These are phyloP conservation scores for Melipona beecheii DNA, from an alignment of 2,888 invertebrate species.

Conservation along the genomic window DNA sequence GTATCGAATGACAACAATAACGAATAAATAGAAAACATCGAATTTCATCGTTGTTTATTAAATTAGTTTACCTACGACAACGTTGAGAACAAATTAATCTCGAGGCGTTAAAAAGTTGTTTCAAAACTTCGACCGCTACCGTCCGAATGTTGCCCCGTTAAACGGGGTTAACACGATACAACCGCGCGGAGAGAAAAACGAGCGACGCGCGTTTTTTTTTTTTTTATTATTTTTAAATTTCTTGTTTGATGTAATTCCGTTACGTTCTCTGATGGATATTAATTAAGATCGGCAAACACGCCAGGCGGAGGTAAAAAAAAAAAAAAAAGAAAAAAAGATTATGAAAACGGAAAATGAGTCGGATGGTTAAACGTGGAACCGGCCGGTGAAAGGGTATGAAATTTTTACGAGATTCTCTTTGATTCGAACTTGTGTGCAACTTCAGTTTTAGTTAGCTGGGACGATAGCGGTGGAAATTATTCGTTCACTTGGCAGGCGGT, in stretches of 20 bases:
- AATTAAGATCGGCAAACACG: constrained; percentile 1
- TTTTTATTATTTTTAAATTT: not conserved
- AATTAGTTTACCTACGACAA: too few relatives aligned
- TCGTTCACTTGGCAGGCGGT: constrained; percentile 44
- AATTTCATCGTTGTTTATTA: too few relatives aligned
- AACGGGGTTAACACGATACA: not conserved
- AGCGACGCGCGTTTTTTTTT: not conserved
- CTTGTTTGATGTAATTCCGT: not conserved
- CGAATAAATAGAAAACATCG: too few relatives aligned
- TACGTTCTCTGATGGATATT: not conserved
- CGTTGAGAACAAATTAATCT: too few relatives aligned
- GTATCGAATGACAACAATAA: too few relatives aligned
- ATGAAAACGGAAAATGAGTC: not conserved
- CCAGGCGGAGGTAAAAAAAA: not conserved
- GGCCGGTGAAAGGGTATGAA: not conserved
- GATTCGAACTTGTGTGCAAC: not conserved
- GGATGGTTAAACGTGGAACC: not conserved
- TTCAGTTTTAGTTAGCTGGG: too few relatives aligned
- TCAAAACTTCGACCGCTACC: not conserved
- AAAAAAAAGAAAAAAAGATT: not conserved
- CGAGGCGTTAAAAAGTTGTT: too few relatives aligned
- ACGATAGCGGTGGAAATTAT: constrained; percentile 32
- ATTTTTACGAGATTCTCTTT: constrained; percentile 7
- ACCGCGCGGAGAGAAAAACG: not conserved
- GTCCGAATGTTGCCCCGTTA: not conserved